Evolutionary conservation across 2,797 vertebrate genomes (phyloP), one percentile per base, ranked within the genome.

Genomic region (Ceryle rudis): DNA sequence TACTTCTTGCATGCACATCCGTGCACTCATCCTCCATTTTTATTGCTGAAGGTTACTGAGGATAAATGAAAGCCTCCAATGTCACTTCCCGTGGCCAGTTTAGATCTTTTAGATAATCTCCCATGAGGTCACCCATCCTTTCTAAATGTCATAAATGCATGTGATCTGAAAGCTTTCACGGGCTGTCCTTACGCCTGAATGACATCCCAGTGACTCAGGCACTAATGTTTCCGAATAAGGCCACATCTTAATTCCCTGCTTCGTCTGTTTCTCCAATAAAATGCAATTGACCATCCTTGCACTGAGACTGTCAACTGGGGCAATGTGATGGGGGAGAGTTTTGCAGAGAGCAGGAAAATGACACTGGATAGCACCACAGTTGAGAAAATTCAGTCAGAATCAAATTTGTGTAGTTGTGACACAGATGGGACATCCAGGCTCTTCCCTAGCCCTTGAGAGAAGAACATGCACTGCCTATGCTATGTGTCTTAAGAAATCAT

Each of bases 131-230:
- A 98, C 90, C 93, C 39, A 77, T 90, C 93, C 95, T 97, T 96
- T 97, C 96, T 97, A 98, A 98, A 98, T 98, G 98, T 98, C 98
- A 98, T 39, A 95, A 95, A 96, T 14, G 86, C 98, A 97, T 98
- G 97, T 98, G 98, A 98, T 96, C 97, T 93, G 87, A 95, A 95
- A 97, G 89, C 49, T 94, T 94, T 94, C 95, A 89, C 94, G 96
- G 77, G 58, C 97, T 84, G 96, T 90, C 73, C 93, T 87, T 61
- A 80, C 7, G 89, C 86, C 96, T 83, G 92, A 93, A 97, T 97
- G 95, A 95, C 89, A 97, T 86, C 87, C 58, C 77, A 72, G 70
- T 98, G 98, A 98, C 97, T 98, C 98, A 98, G 96, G 61, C 84
- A 87, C 96, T 95, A 90, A 88, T 79, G 84, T 17, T 49, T 74